phyloP scores from a whole-genome alignment of 2,888 invertebrate genomes.

The Euproctis similis region DNA sequence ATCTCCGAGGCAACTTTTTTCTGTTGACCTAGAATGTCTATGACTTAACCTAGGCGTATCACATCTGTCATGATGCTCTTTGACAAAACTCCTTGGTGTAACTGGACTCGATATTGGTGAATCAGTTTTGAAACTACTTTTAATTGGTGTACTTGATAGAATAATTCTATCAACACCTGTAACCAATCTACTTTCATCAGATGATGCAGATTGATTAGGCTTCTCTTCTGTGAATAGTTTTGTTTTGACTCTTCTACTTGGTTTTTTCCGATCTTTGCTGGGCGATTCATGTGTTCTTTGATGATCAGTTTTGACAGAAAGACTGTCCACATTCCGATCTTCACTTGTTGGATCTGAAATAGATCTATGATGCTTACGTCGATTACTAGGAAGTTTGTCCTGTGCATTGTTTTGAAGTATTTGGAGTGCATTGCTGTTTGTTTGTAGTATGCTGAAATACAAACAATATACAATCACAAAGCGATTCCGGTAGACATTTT shows the following conservation, averaged over 20 bases:
- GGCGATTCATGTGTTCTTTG: conserved; percentile 55
- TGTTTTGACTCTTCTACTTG: conserved; percentile 54
- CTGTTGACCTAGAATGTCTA: conserved; percentile 48
- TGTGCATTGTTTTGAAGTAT: conserved; percentile 54
- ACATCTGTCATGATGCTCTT: conserved; percentile 45
- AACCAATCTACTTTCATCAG: conserved; percentile 53
- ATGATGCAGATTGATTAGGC: conserved; percentile 41
- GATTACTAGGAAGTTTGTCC: conserved; percentile 44
- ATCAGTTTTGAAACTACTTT: conserved; percentile 46
- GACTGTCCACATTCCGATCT: conserved; percentile 42
- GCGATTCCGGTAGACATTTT: background rate
- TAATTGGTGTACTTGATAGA: conserved; percentile 57
- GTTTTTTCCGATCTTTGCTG: conserved; percentile 44
- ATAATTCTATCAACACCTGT: conserved; percentile 41
- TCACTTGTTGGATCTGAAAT: conserved; percentile 60
- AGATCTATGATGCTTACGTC: conserved; percentile 51
- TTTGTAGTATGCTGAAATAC: conserved; percentile 59
- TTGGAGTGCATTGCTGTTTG: conserved; percentile 51
- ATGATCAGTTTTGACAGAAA: conserved; percentile 38
- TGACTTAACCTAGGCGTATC: conserved; percentile 52
- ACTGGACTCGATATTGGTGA: conserved; percentile 48
- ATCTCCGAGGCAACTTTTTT: conserved; percentile 59
- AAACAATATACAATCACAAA: conserved; percentile 8
- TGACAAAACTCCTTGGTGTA: conserved; percentile 42
- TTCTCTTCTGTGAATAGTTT: conserved; percentile 58